Base-by-base conservation (phyloP, 2,797 vertebrate genomes). In the Microhierax caerulescens region DNA sequence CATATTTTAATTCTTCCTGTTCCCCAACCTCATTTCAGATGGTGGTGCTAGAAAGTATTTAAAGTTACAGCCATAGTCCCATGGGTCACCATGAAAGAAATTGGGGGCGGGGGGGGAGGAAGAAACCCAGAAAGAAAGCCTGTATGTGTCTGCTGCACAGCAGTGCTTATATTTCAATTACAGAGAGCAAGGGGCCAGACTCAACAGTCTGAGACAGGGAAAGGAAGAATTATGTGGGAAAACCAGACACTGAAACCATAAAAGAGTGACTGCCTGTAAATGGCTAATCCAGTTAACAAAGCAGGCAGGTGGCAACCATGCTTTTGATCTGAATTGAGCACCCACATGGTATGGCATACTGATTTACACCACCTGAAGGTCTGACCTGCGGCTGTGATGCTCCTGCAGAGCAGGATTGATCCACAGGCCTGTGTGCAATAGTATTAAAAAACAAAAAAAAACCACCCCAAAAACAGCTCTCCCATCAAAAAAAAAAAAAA, bases 151-250 rank as follows among this genome's bases (percentile, higher is more conserved):
- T 80, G 72, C 70, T 93, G 79, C 59, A 78, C 84, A 90, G 79
- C 60, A 86, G 30, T 74, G 85, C 90, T 74, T 74, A 57, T 90
- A 85, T 68, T 74, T 92, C 84, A 85, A 96, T 94, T 91, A 89
- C 51, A 85, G 94, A 75, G 90, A 81, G 85, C 0, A 8, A 48
- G 74, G 87, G 93, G 73, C 87, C 95, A 96, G 95, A 91, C 90
- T 88, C 79, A 92, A 87, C 53, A 51, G 79, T 79, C 87, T 48
- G 69, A 95, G 80, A 92, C 63, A 39, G 76, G 88, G 85, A 88
- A 78, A 72, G 90, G 93, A 97, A 97, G 82, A 91, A 95, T 97
- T 97, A 81, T 88, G 94, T 77, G 67, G 82, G 70, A 97, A 97
- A 98, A 69, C 92, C 96, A 98, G 97, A 97, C 97, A 92, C 37